A percentile compares a stretch with the other conserved stretches of the same genome.
phyloP scores from a whole-genome alignment of 2,888 invertebrate species.

The Poecilus cupreus region DNA sequence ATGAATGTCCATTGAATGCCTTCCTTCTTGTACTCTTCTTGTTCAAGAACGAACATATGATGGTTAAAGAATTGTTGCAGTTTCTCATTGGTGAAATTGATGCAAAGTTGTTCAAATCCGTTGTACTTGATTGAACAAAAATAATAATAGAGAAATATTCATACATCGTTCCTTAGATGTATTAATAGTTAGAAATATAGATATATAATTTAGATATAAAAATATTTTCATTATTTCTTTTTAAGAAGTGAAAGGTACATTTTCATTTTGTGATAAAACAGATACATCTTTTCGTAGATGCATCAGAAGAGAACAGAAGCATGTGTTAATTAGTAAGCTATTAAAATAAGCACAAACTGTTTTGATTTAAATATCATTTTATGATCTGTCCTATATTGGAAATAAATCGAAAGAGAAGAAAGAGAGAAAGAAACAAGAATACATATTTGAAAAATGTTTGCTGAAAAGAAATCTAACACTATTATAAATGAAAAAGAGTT shows the following conservation, averaged over 20 bases:
- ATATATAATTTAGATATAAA: not conserved
- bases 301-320: not conserved
- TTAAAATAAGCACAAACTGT: not conserved
- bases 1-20: slow-evolving; percentile 99
- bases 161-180: slow-evolving; percentile 13
- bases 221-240: no score
- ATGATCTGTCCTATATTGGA: not conserved
- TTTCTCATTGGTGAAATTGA: slow-evolving; percentile 99
- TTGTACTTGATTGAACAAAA: slow-evolving; percentile 82
- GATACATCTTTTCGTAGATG: not conserved
- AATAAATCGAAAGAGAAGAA: not conserved
- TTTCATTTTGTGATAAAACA: not conserved
- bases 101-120: slow-evolving; percentile 99
- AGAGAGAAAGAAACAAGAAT: not conserved
- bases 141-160: not conserved
- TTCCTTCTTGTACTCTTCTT: slow-evolving; percentile 98
- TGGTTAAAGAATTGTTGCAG: slow-evolving; percentile 99
- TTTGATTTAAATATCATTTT: slow-evolving; percentile 33
- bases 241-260: not conserved
- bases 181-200: not conserved
- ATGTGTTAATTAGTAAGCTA: slow-evolving; percentile 11
- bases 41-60: slow-evolving; percentile 99
- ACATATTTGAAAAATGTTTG: not conserved
- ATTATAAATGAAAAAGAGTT: not conserved
- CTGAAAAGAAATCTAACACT: not conserved